A percentile compares a stretch with the other conserved stretches of the same genome.
phyloP scores from a whole-genome alignment of 2,797 vertebrate species.

The Acridotheres tristis region DNA sequence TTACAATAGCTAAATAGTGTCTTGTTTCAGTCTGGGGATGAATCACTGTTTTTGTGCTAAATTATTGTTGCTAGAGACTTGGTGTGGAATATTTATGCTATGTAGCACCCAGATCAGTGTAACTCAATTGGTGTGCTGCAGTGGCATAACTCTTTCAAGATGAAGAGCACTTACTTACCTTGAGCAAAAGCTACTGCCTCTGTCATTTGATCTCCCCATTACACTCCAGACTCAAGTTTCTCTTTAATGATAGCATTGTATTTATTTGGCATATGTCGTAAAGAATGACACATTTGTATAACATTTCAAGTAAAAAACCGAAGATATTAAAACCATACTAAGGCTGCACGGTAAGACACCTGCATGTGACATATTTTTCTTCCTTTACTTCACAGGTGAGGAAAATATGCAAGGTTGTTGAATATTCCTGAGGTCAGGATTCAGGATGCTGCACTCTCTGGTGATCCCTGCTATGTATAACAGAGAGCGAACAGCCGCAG shows the following conservation, averaged over 20 bases:
- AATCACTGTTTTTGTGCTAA: background rate
- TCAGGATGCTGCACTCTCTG: background rate
- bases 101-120: background rate
- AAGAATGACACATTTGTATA: slow-evolving; percentile 43
- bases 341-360: background rate
- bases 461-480: fast-evolving
- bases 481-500: fast-evolving
- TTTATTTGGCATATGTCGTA: slow-evolving; percentile 49
- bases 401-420: background rate
- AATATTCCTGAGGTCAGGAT: background rate
- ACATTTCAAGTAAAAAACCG: slow-evolving; percentile 11
- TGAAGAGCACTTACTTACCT: background rate
- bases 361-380: background rate
- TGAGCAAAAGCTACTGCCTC: background rate
- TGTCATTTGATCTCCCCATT: slow-evolving; percentile 2
- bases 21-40: background rate
- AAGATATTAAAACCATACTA: slow-evolving; percentile 13
- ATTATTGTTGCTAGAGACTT: background rate
- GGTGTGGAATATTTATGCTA: background rate
- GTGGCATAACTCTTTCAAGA: background rate
- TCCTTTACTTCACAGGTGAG: background rate
- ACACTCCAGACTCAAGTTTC: background rate
- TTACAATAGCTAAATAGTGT: fast-evolving
- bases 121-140: background rate
- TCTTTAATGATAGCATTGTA: slow-evolving; percentile 37